These are phyloP conservation scores for Malurus cyaneus DNA, from an alignment of 2,113 vertebrate genomes.

Conservation along the genomic window DNA sequence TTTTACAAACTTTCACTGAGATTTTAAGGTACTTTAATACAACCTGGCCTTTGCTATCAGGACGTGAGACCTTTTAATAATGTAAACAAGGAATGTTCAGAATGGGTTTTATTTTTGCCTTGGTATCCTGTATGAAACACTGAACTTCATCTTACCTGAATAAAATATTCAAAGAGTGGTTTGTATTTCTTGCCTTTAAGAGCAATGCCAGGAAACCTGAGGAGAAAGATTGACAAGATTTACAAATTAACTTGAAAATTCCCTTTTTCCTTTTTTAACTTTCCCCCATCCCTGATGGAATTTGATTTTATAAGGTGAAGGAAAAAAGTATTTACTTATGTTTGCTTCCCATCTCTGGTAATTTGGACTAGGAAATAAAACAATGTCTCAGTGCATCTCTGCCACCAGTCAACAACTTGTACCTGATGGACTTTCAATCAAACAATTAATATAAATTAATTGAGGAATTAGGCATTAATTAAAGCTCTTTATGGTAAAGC, in stretches of 20 bases:
- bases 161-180: slow-evolving; percentile 93
- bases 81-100: background rate
- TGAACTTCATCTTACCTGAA: slow-evolving; percentile 77
- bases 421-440: background rate
- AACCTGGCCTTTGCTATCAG: background rate
- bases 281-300: background rate
- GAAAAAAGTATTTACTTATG: background rate
- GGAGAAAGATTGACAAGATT: slow-evolving; percentile 5
- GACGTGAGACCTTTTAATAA: background rate
- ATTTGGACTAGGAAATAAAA: background rate
- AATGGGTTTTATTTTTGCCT: background rate
- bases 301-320: background rate
- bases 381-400: background rate
- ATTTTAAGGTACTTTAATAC: background rate
- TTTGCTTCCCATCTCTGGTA: background rate
- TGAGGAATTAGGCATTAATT: background rate
- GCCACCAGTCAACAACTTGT: background rate
- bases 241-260: background rate
- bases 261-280: background rate
- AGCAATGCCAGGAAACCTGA: slow-evolving; percentile 87
- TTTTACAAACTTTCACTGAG: background rate
- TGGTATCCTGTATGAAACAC: background rate
- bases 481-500: background rate
- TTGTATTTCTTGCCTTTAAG: slow-evolving; percentile 94
- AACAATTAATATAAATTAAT: background rate